Conservation (phyloP, 2,113 vertebrate species). For the Crotalus tigris region DNA sequence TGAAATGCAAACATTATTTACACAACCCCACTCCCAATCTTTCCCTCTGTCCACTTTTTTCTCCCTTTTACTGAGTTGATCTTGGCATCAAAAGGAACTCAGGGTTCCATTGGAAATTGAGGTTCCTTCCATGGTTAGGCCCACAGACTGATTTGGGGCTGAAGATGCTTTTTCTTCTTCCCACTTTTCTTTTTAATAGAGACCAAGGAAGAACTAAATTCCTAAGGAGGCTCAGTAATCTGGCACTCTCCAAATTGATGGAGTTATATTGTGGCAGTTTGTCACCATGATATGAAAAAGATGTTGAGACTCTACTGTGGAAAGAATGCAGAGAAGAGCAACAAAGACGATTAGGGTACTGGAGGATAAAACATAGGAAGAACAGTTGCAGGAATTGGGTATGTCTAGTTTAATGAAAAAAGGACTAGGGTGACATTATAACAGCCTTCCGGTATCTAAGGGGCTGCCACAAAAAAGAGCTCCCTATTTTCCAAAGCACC, state of each 20-base stretch:
- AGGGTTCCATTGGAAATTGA: slow-evolving; percentile 51
- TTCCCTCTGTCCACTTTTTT: not conserved
- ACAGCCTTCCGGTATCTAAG: not conserved
- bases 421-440: not conserved
- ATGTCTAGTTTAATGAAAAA: not conserved
- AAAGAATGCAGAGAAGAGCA: not conserved
- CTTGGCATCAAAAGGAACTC: slow-evolving; percentile 34
- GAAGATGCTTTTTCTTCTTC: not conserved
- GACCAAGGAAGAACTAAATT: not conserved
- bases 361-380: not conserved
- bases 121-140: slow-evolving; percentile 33
- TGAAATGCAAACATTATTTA: slow-evolving; percentile 52
- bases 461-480: not conserved
- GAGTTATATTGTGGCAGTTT: not conserved
- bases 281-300: not conserved
- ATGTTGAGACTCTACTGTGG: not conserved
- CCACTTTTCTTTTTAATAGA: not conserved
- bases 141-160: not conserved
- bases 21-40: slow-evolving; percentile 25
- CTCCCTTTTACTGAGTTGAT: slow-evolving; percentile 10
- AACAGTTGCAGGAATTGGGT: not conserved
- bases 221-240: not conserved
- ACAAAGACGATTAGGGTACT: not conserved
- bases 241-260: not conserved
- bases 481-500: not conserved